Evolutionary conservation across 2,797 vertebrate species (phyloP).

Genomic region (Cirrhinus mrigala): DNA sequence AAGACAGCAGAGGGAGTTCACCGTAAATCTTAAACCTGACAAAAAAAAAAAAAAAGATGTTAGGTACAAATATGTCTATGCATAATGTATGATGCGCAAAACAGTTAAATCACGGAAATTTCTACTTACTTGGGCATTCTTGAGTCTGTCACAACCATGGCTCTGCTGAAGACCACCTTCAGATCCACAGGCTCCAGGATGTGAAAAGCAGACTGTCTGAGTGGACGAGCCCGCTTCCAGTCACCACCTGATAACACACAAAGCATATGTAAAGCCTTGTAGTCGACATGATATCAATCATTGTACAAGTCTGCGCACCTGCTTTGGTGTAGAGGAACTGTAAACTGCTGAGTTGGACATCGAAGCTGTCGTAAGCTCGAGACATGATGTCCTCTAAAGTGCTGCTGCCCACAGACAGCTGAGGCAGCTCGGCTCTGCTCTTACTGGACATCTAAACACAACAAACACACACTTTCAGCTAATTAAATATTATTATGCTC

Average conservation of each 20-base stretch:
- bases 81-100: constrained; percentile 33
- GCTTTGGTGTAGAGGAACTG: constrained; percentile 89
- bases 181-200: constrained; percentile 94
- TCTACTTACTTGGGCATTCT: constrained; percentile 92
- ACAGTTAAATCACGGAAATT: not conserved
- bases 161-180: constrained; percentile 89
- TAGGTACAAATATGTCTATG: not conserved
- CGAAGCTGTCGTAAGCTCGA: constrained; percentile 94
- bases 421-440: constrained; percentile 83
- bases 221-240: constrained; percentile 91
- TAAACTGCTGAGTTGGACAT: constrained; percentile 91
- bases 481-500: not conserved
- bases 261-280: not conserved
- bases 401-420: constrained; percentile 80
- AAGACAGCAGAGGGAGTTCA: constrained; percentile 88
- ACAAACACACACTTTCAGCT: constrained; percentile 1
- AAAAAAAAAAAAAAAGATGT: not conserved
- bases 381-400: constrained; percentile 94
- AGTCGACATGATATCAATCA: not conserved
- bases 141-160: constrained; percentile 93
- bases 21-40: constrained; percentile 92
- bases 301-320: constrained; percentile 32
- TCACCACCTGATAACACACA: constrained; percentile 81
- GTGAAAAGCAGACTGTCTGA: constrained; percentile 86
- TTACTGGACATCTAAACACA: constrained; percentile 88